phyloP scores from a whole-genome alignment of 2,797 vertebrate species.

The Geotria australis region DNA sequence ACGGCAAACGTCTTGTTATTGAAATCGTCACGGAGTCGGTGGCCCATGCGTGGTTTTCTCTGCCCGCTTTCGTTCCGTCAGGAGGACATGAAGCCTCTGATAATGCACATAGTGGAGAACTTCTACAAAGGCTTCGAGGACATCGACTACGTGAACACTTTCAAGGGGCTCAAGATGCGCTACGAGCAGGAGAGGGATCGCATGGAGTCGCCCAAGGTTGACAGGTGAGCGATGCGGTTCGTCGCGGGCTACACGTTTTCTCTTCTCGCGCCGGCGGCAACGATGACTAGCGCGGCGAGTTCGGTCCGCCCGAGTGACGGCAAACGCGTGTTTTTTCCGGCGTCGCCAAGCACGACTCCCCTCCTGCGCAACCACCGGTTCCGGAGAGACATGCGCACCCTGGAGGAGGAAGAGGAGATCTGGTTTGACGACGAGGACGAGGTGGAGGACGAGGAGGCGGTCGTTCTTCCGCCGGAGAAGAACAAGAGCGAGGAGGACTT shows the following conservation, averaged over 20 bases:
- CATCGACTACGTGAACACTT: slow-evolving; percentile 93
- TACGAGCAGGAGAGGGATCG: slow-evolving; percentile 90
- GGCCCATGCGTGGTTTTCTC: no score
- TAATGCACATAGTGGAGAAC: slow-evolving; percentile 91
- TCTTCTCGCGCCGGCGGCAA: no score
- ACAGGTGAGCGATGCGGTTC: slow-evolving; percentile 40
- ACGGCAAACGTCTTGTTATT: no score
- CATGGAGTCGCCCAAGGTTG: slow-evolving; percentile 54
- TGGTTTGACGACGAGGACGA: slow-evolving; percentile 96
- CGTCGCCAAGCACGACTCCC: slow-evolving; percentile 20
- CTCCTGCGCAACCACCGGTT: slow-evolving; percentile 39
- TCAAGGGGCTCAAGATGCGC: slow-evolving; percentile 83
- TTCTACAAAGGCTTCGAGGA: slow-evolving; percentile 97
- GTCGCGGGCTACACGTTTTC: no score
- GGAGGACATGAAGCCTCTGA: slow-evolving; percentile 94
- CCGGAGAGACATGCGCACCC: slow-evolving; percentile 49
- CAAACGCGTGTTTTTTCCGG: no score
- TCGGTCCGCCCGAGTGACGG: no score
- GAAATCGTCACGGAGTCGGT: no score
- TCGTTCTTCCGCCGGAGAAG: slow-evolving; percentile 38
- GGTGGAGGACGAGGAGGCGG: slow-evolving; percentile 41
- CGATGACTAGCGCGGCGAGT: no score
- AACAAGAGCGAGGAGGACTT: slow-evolving; percentile 67
- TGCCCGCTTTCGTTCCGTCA: slow-evolving; percentile 11
- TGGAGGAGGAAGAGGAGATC: slow-evolving; percentile 81